These are phyloP conservation scores for Platycheirus rosarum DNA, from an alignment of 2,888 invertebrate genomes.

Conservation along the genomic window DNA sequence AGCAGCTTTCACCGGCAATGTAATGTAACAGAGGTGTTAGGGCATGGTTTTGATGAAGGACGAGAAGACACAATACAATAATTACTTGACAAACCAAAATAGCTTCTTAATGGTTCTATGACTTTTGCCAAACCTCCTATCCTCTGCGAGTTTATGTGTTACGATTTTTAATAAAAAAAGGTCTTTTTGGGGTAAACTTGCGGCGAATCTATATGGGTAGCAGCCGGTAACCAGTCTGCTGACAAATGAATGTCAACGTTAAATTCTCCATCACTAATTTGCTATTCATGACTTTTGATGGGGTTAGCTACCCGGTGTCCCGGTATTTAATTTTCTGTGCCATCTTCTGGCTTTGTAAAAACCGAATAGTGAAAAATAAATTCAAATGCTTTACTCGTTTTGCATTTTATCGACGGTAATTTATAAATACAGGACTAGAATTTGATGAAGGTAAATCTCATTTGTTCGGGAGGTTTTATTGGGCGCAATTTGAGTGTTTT, in stretches of 20 bases:
- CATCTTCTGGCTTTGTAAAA: not conserved
- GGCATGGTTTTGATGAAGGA: not conserved
- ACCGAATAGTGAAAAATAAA: slow-evolving; percentile 14
- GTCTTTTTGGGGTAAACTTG: not conserved
- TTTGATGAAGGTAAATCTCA: slow-evolving; percentile 56
- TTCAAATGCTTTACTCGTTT: slow-evolving; percentile 55
- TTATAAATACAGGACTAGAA: slow-evolving; percentile 54
- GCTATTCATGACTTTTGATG: slow-evolving; percentile 67
- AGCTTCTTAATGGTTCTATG: slow-evolving; percentile 53
- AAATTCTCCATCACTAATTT: slow-evolving; percentile 63
- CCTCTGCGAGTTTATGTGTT: not conserved
- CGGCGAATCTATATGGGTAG: slow-evolving; percentile 43
- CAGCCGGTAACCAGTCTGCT: slow-evolving; percentile 51
- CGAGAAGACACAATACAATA: slow-evolving; percentile 12
- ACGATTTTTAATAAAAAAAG: slow-evolving; percentile 6
- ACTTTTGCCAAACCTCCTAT: slow-evolving; percentile 23
- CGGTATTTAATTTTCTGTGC: slow-evolving; percentile 16
- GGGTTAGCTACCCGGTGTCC: slow-evolving; percentile 52
- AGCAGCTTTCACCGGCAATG: slow-evolving; percentile 33
- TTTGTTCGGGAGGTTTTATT: slow-evolving; percentile 29
- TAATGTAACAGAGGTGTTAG: slow-evolving; percentile 15
- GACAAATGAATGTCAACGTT: slow-evolving; percentile 71
- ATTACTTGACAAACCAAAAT: slow-evolving; percentile 62
- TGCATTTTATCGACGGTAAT: slow-evolving; percentile 59
- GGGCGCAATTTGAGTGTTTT: slow-evolving; percentile 38